A percentile compares a stretch with the other conserved stretches of the same genome.
phyloP scores from a whole-genome alignment of 2,113 vertebrate genomes.

The Thamnaconus septentrionalis region DNA sequence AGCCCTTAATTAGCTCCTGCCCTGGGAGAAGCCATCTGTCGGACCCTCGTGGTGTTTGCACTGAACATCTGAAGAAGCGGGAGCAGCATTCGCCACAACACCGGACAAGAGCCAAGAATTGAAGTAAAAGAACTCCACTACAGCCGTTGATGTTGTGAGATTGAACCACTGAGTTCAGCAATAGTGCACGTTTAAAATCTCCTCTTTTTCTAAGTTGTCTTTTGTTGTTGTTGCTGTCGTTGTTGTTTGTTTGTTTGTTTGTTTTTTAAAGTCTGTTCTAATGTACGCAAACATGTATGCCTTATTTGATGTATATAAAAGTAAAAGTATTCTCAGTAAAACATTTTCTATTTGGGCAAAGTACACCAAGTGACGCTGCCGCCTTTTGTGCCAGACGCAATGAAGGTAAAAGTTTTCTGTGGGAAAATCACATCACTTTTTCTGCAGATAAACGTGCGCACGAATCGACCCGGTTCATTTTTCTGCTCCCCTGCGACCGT shows the following conservation, averaged over 20 bases:
- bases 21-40: constrained; percentile 36
- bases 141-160: constrained; percentile 13
- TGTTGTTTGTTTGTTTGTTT: constrained; percentile 7
- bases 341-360: constrained; percentile 14
- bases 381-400: no score
- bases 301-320: constrained; percentile 43
- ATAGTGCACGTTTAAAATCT: constrained; percentile 31
- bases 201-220: no score
- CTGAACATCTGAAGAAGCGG: constrained; percentile 18
- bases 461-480: no score
- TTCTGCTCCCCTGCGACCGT: no score
- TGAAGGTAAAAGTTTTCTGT: no score
- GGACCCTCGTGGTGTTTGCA: constrained; percentile 19
- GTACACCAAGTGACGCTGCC: background rate
- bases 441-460: no score
- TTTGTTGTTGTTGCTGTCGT: no score
- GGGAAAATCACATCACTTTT: no score
- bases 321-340: constrained; percentile 20
- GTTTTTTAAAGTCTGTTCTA: constrained; percentile 20
- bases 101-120: constrained; percentile 16
- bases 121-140: background rate
- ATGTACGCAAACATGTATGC: constrained; percentile 33
- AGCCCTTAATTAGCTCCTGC: constrained; percentile 23
- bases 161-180: constrained; percentile 15
- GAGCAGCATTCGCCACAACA: constrained; percentile 10